Evolutionary conservation across 2,797 vertebrate genomes (phyloP).

Genomic region (Poecile montanus): DNA sequence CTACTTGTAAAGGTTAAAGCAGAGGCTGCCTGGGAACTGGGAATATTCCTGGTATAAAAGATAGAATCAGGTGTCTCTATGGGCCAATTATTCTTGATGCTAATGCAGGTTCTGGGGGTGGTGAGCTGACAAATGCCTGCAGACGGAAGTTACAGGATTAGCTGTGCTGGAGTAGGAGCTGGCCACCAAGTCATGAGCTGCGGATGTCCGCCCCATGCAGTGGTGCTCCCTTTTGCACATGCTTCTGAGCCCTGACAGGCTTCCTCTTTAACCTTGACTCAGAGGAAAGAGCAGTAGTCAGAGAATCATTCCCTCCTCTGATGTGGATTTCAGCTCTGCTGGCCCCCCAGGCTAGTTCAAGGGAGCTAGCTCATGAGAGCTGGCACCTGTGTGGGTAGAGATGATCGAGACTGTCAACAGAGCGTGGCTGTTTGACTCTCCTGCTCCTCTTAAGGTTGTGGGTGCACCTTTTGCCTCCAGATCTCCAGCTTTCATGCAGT

Average conservation of each 20-base stretch:
- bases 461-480: background rate
- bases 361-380: background rate
- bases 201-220: fast-evolving
- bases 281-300: background rate
- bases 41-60: background rate
- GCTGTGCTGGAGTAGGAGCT: background rate
- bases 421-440: background rate
- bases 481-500: background rate
- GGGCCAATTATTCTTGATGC: background rate
- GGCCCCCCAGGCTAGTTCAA: background rate
- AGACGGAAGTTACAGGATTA: background rate
- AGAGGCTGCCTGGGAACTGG: background rate
- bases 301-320: background rate
- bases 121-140: background rate
- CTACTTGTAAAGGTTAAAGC: background rate
- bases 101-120: background rate
- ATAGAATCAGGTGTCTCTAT: background rate
- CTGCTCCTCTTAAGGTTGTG: background rate
- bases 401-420: background rate
- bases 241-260: background rate
- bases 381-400: background rate
- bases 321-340: background rate
- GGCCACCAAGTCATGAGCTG: background rate
- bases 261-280: background rate
- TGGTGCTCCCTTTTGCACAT: background rate